phyloP scores from a whole-genome alignment of 1,140 invertebrate genomes.

The Cheumatopsyche charites region DNA sequence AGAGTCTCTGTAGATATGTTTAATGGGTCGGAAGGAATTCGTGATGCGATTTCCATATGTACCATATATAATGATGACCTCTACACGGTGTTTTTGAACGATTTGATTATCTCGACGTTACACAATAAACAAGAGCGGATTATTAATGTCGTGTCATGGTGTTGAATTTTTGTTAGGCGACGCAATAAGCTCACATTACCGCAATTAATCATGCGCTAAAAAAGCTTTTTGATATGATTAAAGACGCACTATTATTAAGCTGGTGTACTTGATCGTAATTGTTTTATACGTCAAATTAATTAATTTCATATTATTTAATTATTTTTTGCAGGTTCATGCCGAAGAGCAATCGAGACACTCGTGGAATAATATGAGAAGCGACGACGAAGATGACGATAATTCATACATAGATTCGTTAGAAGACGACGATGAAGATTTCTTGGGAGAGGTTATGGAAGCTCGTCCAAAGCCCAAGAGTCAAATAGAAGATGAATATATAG shows the following conservation, averaged over 20 bases:
- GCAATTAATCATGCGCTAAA: not conserved
- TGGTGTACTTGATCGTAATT: too few relatives aligned
- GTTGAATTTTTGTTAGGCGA: not conserved
- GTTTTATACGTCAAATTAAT: too few relatives aligned
- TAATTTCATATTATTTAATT: not conserved
- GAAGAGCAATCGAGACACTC: slow-evolving; percentile 2
- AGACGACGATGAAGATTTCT: slow-evolving; percentile 33
- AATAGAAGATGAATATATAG: not conserved
- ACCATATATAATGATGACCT: not conserved
- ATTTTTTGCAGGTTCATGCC: slow-evolving; percentile 10
- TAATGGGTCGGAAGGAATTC: slow-evolving; percentile 11
- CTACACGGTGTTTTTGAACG: not conserved
- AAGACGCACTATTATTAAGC: too few relatives aligned
- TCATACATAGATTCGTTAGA: not conserved
- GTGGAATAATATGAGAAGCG: not conserved
- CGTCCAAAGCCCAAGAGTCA: slow-evolving; percentile 34
- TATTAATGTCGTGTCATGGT: slow-evolving; percentile 19
- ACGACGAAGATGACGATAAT: slow-evolving; percentile 8
- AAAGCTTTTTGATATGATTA: too few relatives aligned
- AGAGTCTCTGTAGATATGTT: not conserved
- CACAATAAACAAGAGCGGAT: slow-evolving; percentile 3
- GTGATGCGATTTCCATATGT: slow-evolving; percentile 26
- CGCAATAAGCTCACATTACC: slow-evolving; percentile 8
- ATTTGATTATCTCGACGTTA: slow-evolving; percentile 17
- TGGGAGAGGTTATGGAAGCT: slow-evolving; percentile 44